Conservation (phyloP, 2,797 vertebrate species). For the Artibeus jamaicensis region DNA sequence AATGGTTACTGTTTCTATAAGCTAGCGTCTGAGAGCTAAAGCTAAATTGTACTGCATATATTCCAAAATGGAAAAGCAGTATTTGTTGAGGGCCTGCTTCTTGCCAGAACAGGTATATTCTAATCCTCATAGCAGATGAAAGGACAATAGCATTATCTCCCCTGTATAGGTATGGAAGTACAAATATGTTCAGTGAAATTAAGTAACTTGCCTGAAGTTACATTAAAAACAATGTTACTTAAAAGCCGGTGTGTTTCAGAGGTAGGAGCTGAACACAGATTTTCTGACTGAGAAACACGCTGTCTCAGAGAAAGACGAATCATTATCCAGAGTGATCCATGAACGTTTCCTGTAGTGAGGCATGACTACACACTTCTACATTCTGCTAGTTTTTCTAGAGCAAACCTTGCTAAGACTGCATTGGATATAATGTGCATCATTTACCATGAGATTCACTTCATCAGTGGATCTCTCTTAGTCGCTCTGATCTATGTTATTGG, state of each 20-base stretch:
- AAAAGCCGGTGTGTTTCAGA: background rate
- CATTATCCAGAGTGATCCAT: background rate
- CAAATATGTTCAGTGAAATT: background rate
- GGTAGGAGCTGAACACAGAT: background rate
- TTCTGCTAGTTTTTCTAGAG: background rate
- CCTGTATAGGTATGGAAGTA: background rate
- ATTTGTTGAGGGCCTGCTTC: background rate
- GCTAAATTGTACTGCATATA: background rate
- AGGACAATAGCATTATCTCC: background rate
- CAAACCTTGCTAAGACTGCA: background rate
- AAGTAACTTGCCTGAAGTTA: background rate
- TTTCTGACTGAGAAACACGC: background rate
- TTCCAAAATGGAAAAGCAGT: background rate
- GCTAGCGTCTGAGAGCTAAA: background rate
- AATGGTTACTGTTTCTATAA: background rate
- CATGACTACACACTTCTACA: background rate
- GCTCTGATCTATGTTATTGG: background rate
- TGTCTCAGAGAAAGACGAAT: background rate
- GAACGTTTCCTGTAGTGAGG: background rate
- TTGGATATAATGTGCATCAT: background rate
- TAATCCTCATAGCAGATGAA: background rate
- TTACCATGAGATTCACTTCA: background rate
- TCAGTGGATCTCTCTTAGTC: background rate
- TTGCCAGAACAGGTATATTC: background rate
- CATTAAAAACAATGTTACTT: no score